Evolutionary conservation across 2,888 invertebrate species (phyloP).

Genomic region (Megastigmus dorsalis): DNA sequence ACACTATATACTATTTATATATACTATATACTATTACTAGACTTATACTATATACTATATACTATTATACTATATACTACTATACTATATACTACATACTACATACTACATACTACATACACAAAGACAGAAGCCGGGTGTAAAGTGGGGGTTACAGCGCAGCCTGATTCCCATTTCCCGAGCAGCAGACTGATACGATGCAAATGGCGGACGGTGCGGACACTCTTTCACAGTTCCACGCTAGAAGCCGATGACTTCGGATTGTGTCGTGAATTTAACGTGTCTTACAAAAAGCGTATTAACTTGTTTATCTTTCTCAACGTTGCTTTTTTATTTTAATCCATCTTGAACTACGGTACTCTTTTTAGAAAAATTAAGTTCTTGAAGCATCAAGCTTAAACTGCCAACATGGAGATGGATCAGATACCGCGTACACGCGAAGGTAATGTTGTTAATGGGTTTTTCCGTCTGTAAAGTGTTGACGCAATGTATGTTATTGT

Average conservation of each 20-base stretch:
- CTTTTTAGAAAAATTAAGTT: not conserved
- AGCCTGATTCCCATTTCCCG: not conserved
- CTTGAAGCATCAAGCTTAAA: not conserved
- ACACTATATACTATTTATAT: too few relatives aligned
- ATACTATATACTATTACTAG: too few relatives aligned
- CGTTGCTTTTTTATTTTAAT: not conserved
- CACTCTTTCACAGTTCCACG: constrained; percentile 31
- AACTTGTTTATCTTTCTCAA: not conserved
- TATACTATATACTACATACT: too few relatives aligned
- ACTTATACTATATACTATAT: too few relatives aligned
- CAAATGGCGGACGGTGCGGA: constrained; percentile 49
- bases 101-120: too few relatives aligned
- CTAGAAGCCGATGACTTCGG: constrained; percentile 44
- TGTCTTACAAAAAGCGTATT: not conserved
- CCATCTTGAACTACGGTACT: not conserved
- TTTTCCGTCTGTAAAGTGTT: not conserved
- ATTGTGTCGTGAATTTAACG: constrained; percentile 5
- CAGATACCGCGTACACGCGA: constrained; percentile 49
- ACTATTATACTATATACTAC: too few relatives aligned
- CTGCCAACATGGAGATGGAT: constrained; percentile 42
- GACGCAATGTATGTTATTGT: not conserved
- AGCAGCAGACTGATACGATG: too few relatives aligned
- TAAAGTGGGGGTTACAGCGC: too few relatives aligned
- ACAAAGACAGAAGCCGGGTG: too few relatives aligned
- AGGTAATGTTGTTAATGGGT: constrained; percentile 28